Base-by-base conservation (phyloP, 2,113 vertebrate species). In the Leuciscus idus region DNA sequence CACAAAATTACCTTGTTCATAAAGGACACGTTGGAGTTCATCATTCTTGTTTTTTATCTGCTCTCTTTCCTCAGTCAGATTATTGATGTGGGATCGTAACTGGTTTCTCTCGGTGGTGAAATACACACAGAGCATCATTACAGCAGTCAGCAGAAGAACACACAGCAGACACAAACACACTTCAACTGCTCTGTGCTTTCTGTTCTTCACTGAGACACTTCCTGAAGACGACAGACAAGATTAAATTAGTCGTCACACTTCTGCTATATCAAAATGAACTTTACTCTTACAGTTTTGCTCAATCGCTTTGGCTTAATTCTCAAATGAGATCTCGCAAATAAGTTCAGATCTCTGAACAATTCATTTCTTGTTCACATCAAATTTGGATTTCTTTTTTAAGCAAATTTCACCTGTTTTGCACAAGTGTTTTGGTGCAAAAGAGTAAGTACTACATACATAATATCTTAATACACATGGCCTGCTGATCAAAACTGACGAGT, bases 61-160 rank as follows among this genome's bases (percentile, higher is more conserved):
- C 9, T 75, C n/a, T 26, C 13, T 33, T 52, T 77, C 74, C 19
- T 50, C 13, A 50, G 23, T 50, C 43, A 75, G 23, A 6, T 61
- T 62, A 43, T n/a, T 61, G 21, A 26, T 80, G 21, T 46, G 33
- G 15, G 8, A 46, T 28, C 26, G 4, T 48, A 43, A 28, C 6
- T 46, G 78, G 0, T 81, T 43, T 81, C 59, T 64, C 33, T 46
- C 23, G 0, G 55, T 28, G 36, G 21, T 64, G 23, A 81, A 64
- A 81, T 5, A 64, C 57, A 81, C 36, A 81, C 39, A 64, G 12
- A 81, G 11, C 57, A 28, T n/a, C 15, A 64, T 46, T 46, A 48
- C 78, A 64, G 78, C 59, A 61, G 13, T 64, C 78, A 81, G 36
- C 78, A 81, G 36, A 81, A 62, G 57, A 64, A 62, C 15, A 64